phyloP scores from a whole-genome alignment of 2,888 invertebrate species.

The Platycnemis pennipes region DNA sequence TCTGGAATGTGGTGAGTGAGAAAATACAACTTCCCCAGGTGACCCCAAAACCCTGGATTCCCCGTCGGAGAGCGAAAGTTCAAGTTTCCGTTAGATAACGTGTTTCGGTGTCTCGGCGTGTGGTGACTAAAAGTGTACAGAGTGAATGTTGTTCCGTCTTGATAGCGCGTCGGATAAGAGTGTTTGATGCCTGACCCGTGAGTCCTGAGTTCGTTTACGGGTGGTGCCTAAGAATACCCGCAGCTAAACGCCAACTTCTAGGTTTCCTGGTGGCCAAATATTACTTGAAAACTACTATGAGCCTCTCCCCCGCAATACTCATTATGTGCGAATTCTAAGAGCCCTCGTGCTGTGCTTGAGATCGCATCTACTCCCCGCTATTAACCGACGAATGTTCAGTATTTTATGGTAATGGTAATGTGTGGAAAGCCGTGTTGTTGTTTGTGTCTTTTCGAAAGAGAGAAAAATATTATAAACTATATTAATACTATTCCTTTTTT shows the following conservation, averaged over 20 bases:
- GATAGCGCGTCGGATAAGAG: background rate
- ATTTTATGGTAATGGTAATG: too few species aligned
- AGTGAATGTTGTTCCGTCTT: background rate
- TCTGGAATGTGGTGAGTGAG: constrained; percentile 58
- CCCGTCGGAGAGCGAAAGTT: background rate
- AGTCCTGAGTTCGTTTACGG: background rate
- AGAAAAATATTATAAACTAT: too few species aligned
- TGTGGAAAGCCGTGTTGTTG: too few species aligned
- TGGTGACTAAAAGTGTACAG: background rate
- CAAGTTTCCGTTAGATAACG: background rate
- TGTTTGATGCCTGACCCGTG: background rate
- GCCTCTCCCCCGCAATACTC: too few species aligned
- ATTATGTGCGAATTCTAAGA: background rate
- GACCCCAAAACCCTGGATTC: background rate
- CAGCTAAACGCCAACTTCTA: background rate
- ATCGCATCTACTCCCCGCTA: too few species aligned
- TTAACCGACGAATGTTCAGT: too few species aligned
- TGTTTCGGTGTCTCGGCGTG: background rate
- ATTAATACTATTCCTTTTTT: too few species aligned
- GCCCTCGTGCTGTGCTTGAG: too few species aligned
- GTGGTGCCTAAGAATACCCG: background rate
- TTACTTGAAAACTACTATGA: background rate
- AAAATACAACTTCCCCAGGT: background rate
- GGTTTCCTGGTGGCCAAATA: background rate
- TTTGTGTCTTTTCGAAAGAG: too few species aligned